Base-by-base conservation (phyloP, 2,888 invertebrate genomes). In the Sphaerophoria rueppellii region DNA sequence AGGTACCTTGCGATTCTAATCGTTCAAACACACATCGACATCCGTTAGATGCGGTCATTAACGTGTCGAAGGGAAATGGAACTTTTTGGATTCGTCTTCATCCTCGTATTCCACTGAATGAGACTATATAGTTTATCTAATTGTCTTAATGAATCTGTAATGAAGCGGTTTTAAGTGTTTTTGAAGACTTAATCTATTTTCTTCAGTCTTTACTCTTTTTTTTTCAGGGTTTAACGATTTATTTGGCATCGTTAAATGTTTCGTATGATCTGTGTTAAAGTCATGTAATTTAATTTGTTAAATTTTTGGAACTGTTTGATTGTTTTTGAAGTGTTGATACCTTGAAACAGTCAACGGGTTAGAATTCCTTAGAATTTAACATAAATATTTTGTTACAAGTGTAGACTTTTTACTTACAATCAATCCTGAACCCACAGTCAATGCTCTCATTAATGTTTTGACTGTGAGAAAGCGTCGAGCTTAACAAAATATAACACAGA, bases 21-120 rank as follows among this genome's bases (percentile, higher is more conserved):
- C 67, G 2, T 52, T 40, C 24, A 24, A 24, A 54, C 40, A 54
- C 52, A 63, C 75, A 79, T 75, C 75, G 37, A 63, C 75, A 79
- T 75, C 75, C 83, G 83, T 75, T 80, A 79, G 79, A 83, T 80
- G 83, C 55, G 80, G 79, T 65, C 83, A 75, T 83, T 80, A 83
- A 83, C 65, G 67, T 67, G 82, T 65, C 79, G 60, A 35, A 74
- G 79, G 65, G 74, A 79, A 75, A 71, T 80, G 72, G 61, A 83
- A 69, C 71, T 82, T 74, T 77, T 24, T 14, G 52, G 75, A 69
- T 74, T 69, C 16, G 14, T 35, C 4, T 16, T 16, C 4, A 1
- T 50, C 9, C 6, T 9, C 48, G 48, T 78, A 1, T 24, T 24
- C 24, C 9, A 60, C 71, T 72, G 67, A 83, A 79, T 52, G 46